A percentile compares a stretch with the other conserved stretches of the same genome.
phyloP scores from a whole-genome alignment of 2,888 invertebrate species.

The Darwinula stevensoni region DNA sequence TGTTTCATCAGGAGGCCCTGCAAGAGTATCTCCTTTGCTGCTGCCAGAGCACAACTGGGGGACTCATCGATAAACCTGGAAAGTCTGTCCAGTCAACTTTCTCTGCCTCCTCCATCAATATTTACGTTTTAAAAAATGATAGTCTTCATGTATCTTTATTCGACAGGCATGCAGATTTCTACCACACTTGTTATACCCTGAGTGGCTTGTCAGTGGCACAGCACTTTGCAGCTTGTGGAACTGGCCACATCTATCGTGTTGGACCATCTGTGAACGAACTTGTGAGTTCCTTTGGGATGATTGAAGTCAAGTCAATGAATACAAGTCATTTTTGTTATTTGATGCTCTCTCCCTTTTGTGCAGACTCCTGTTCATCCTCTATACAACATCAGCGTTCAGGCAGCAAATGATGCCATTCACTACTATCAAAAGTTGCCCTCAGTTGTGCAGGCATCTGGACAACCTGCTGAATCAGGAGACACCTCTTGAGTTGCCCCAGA shows the following conservation, averaged over 20 bases:
- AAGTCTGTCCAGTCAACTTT: no score
- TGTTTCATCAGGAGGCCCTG: conserved; percentile 58
- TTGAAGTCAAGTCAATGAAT: no score
- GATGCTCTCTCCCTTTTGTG: conserved; percentile 11
- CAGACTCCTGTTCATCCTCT: conserved; percentile 42
- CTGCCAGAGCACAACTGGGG: conserved; percentile 60
- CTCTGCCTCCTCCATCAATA: no score
- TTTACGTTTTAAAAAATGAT: no score
- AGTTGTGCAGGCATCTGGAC: no score
- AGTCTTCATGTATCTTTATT: conserved; percentile 14
- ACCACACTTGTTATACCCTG: conserved; percentile 87
- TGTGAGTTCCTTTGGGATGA: no score
- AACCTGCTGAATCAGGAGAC: no score
- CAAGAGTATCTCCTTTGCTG: conserved; percentile 84
- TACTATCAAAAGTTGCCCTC: no score
- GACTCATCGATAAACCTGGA: conserved; percentile 82
- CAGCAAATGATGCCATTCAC: conserved; percentile 18
- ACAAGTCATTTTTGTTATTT: not conserved
- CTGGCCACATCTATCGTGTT: conserved; percentile 20
- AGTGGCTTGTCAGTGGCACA: conserved; percentile 86
- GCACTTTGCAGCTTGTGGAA: conserved; percentile 23
- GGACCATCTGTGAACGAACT: conserved; percentile 37
- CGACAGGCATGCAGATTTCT: conserved; percentile 49
- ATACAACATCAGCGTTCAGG: conserved; percentile 44
- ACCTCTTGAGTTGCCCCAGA: no score